Conservation (phyloP, 2,888 invertebrate species). For the Parascotia fuliginaria region DNA sequence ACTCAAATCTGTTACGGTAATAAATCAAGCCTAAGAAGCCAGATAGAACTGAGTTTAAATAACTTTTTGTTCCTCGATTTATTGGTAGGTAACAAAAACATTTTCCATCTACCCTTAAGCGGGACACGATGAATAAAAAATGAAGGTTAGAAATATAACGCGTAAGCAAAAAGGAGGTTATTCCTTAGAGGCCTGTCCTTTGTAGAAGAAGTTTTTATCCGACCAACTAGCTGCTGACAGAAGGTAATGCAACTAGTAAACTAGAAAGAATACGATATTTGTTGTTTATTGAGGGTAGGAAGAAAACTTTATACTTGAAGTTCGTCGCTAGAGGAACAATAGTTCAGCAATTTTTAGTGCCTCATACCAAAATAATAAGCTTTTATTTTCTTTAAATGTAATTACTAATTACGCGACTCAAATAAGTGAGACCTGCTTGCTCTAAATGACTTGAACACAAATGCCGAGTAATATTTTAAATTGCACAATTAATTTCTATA, state of each 20-base stretch:
- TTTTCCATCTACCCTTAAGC: conserved; percentile 2
- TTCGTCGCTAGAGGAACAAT: neutral
- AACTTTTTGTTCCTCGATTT: neutral
- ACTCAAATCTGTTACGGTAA: neutral
- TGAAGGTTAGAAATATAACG: conserved; percentile 29
- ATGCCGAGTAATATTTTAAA: no score
- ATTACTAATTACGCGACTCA: no score
- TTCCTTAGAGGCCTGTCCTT: conserved; percentile 25
- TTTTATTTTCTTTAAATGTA: no score
- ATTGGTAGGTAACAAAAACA: conserved; percentile 1
- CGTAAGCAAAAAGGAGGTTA: conserved; percentile 11
- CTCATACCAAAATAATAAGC: neutral
- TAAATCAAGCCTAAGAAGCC: neutral
- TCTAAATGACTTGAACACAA: no score
- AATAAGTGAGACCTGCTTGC: no score
- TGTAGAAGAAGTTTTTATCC: conserved; percentile 20
- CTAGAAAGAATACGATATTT: neutral
- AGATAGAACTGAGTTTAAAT: neutral
- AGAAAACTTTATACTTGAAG: neutral
- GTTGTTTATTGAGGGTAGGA: neutral
- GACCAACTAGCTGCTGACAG: conserved; percentile 7
- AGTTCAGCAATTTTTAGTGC: neutral
- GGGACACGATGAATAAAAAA: conserved; percentile 36
- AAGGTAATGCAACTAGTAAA: neutral
- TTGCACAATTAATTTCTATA: conserved; percentile 3